Evolutionary conservation across 1,140 invertebrate species (phyloP), one percentile per base, ranked within the genome.

Genomic region (Heliconius hewitsoni): DNA sequence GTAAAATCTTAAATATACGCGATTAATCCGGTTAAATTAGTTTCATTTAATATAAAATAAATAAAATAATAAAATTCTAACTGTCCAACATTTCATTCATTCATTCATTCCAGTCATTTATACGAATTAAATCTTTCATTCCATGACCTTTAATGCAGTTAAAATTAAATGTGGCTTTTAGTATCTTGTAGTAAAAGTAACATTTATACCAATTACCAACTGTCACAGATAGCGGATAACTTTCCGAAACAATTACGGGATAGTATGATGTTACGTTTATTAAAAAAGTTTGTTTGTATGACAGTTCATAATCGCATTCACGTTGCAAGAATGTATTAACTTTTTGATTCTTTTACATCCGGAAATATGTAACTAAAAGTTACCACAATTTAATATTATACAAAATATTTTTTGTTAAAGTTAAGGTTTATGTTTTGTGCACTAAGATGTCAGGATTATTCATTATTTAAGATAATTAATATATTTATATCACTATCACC

Each of bases 211-310:
- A 66, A 66, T 66, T 66, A 66, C 60, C 23, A 66, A 66, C 60
- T 66, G 60, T 66, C 60, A 66, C 60, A 66, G 60, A 66, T 66
- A 66, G 60, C 23, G 27, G 60, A 66, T 66, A 66, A 66, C 60
- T 66, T 60, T 66, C 60, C 60, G 23, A 66, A 66, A 27, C 23
- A 66, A 66, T 66, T 66, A 66, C 30, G 60, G 27, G 0, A 13
- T n/a, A 13, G 11, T 30, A 66, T 27, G 23, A 66, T 66, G 27
- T 30, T 66, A n/a, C 60, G 60, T 66, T 66, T 66, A 66, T 66
- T 66, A 66, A 66, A 66, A 66, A 66, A 66, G 23, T 66, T 66
- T 66, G 23, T 66, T 66, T 30, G 60, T 66, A 30, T 66, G 60
- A 66, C 60, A 66, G 60, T 30, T 66, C 11, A 4, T 66, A 66